These are phyloP conservation scores for Chionis minor DNA, from an alignment of 2,113 vertebrate genomes.

Conservation along the genomic window DNA sequence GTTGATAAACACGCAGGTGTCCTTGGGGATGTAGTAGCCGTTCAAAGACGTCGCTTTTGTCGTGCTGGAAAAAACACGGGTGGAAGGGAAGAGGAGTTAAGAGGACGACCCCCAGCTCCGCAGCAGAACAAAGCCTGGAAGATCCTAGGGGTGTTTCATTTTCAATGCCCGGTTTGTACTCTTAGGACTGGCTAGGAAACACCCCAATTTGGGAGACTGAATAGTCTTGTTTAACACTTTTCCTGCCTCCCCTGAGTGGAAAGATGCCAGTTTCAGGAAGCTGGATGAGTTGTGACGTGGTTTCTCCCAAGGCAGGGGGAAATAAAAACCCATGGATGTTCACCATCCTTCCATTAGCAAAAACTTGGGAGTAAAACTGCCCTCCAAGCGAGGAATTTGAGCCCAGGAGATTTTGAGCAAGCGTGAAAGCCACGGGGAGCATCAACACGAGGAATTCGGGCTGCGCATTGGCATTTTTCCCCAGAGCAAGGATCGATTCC, in stretches of 20 bases:
- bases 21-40: conserved; percentile 89
- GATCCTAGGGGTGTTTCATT: background rate
- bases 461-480: background rate
- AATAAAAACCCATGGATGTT: background rate
- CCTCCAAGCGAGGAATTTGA: background rate
- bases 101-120: accelerated
- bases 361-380: background rate
- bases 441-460: background rate
- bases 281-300: background rate
- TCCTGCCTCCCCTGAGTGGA: background rate
- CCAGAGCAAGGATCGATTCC: background rate
- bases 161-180: background rate
- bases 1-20: conserved; percentile 91
- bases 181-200: background rate
- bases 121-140: background rate
- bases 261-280: background rate
- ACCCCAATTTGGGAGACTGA: background rate
- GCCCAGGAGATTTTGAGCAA: background rate
- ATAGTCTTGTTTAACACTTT: background rate
- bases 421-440: background rate
- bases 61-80: conserved; percentile 72
- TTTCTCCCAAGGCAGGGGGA: background rate
- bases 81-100: background rate
- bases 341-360: background rate
- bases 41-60: conserved; percentile 83